Evolutionary conservation across 1,140 invertebrate species (phyloP).

Genomic region (Telenomus remus): DNA sequence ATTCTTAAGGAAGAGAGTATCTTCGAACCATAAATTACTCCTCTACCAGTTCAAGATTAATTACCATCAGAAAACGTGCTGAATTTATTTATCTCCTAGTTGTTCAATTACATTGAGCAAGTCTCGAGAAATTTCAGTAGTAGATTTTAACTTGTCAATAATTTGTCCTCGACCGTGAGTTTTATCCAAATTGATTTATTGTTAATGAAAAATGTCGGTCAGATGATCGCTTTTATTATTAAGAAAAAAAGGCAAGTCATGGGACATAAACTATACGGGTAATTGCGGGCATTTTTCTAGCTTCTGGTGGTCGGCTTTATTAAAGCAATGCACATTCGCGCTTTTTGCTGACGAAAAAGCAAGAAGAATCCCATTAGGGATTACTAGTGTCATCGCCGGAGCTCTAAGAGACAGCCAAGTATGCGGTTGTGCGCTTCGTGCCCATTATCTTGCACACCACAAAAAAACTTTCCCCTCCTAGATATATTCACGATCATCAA

Average conservation of each 20-base stretch:
- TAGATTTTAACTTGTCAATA: too few species aligned
- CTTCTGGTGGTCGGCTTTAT: constrained; percentile 17
- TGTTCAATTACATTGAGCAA: too few species aligned
- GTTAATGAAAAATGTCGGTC: constrained; percentile 4
- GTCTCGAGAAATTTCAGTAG: too few species aligned
- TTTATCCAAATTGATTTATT: too few species aligned
- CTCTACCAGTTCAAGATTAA: too few species aligned
- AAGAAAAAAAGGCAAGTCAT: not conserved
- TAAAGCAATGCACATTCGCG: constrained; percentile 23
- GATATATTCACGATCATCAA: constrained; percentile 10
- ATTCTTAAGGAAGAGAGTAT: too few species aligned
- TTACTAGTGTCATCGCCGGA: constrained; percentile 23
- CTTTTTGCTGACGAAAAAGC: constrained; percentile 14
- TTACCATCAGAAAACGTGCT: too few species aligned
- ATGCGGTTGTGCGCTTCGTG: constrained; percentile 42
- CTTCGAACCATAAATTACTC: too few species aligned
- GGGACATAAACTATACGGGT: constrained; percentile 1
- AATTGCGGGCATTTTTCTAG: constrained; percentile 18
- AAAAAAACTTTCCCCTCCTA: constrained; percentile 17
- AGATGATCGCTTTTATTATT: constrained; percentile 3
- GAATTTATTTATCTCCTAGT: too few species aligned
- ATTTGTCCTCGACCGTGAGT: too few species aligned
- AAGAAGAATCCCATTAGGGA: constrained; percentile 45
- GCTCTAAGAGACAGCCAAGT: constrained; percentile 27
- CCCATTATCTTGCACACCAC: constrained; percentile 22